phyloP scores from a whole-genome alignment of 2,888 invertebrate species.

The Teinopalpus imperialis region DNA sequence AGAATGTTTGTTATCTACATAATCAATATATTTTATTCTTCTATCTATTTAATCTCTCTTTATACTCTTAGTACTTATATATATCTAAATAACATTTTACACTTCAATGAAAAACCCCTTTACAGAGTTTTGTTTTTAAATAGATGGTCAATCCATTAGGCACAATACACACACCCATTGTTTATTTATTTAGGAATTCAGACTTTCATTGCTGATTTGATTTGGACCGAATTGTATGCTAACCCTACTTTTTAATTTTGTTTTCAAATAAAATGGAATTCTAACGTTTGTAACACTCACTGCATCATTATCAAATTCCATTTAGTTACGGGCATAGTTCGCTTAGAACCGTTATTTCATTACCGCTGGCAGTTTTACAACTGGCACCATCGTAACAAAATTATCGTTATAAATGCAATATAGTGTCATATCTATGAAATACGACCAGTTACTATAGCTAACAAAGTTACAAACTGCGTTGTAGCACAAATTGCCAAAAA shows the following conservation, averaged over 20 bases:
- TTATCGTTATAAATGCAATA: slow-evolving; percentile 25
- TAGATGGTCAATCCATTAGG: not conserved
- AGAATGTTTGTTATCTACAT: too few species aligned
- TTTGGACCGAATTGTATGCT: slow-evolving; percentile 2
- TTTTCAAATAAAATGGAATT: slow-evolving; percentile 11
- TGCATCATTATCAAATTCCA: slow-evolving; percentile 21
- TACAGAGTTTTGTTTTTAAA: slow-evolving; percentile 2
- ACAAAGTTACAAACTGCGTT: not conserved
- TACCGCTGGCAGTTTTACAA: slow-evolving; percentile 24
- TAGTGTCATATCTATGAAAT: slow-evolving; percentile 14
- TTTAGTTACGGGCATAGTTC: slow-evolving; percentile 7
- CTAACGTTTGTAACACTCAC: not conserved
- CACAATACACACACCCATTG: slow-evolving; percentile 2
- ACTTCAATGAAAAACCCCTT: not conserved
- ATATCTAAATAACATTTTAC: not conserved
- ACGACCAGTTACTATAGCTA: slow-evolving; percentile 13
- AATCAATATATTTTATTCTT: too few species aligned
- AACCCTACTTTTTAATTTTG: slow-evolving; percentile 6
- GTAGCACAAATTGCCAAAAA: not conserved
- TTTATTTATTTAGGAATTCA: slow-evolving; percentile 21
- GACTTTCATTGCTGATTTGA: slow-evolving; percentile 10
- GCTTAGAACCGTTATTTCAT: slow-evolving; percentile 23
- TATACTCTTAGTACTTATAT: too few species aligned
- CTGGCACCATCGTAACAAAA: slow-evolving; percentile 21
- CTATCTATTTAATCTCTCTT: too few species aligned